phyloP scores from a whole-genome alignment of 2,113 vertebrate species.

The Bos javanicus region DNA sequence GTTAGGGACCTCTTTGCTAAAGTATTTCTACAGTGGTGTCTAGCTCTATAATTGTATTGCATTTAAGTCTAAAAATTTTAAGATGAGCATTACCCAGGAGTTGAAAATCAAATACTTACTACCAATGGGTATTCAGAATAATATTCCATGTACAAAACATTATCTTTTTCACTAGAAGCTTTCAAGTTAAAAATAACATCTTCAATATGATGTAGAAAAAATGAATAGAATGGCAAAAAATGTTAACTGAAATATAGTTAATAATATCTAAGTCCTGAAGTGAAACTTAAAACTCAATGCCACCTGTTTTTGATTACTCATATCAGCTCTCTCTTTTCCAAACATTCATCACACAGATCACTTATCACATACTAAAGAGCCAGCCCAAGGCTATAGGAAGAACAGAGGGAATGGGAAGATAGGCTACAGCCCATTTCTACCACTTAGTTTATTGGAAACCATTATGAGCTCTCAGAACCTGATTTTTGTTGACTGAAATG shows the following conservation, averaged over 20 bases:
- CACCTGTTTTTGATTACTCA: neutral
- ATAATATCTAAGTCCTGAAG: neutral
- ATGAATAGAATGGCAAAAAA: neutral
- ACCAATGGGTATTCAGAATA: neutral
- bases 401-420: neutral
- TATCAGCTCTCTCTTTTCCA: neutral
- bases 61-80: neutral
- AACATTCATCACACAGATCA: neutral
- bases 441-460: neutral
- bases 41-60: neutral
- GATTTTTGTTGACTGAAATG: neutral
- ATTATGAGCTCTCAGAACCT: neutral
- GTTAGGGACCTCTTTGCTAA: neutral
- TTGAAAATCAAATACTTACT: neutral
- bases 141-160: neutral
- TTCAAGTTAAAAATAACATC: conserved; percentile 6
- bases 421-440: neutral
- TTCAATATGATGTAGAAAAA: neutral
- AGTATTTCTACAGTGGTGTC: neutral
- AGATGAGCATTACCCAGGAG: neutral
- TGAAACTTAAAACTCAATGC: neutral
- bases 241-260: neutral
- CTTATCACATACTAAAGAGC: neutral
- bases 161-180: neutral
- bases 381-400: neutral